A percentile compares a stretch with the other conserved stretches of the same genome.
phyloP scores from a whole-genome alignment of 2,888 invertebrate genomes.

The Choreutis nemorana region DNA sequence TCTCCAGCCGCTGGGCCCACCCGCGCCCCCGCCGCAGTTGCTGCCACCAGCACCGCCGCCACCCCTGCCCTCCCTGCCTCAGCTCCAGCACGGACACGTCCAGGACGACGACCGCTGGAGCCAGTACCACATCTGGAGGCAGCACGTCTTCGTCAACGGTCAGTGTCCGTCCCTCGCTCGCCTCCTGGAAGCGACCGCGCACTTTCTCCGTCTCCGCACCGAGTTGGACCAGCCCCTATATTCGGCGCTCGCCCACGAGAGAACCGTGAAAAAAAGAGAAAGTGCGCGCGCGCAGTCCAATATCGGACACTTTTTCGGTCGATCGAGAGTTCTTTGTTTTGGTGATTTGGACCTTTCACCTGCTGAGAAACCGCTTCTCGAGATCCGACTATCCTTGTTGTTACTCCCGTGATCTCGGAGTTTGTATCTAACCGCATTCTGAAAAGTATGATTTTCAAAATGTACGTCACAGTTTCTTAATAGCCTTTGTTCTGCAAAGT shows the following conservation, averaged over 20 bases:
- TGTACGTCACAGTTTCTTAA: too few relatives aligned
- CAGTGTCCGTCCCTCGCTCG: constrained; percentile 36
- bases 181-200: constrained; percentile 19
- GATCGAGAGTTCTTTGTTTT: constrained; percentile 43
- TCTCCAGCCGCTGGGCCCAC: constrained; percentile 67
- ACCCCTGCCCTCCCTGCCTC: constrained; percentile 70
- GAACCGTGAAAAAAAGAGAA: constrained; percentile 40
- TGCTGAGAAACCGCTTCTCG: constrained; percentile 10
- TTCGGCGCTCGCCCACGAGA: constrained; percentile 17
- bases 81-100: constrained; percentile 65
- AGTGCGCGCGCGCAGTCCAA: constrained; percentile 40
- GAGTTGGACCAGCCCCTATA: constrained; percentile 18
- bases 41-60: constrained; percentile 66
- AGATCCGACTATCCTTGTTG: too few relatives aligned
- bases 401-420: too few relatives aligned
- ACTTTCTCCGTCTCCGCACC: constrained; percentile 28
- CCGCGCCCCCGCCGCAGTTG: constrained; percentile 71
- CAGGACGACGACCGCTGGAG: constrained; percentile 74
- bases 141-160: constrained; percentile 83
- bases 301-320: constrained; percentile 38
- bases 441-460: too few relatives aligned
- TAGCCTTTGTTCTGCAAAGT: too few relatives aligned
- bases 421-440: too few relatives aligned
- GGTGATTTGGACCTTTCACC: constrained; percentile 30
- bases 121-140: constrained; percentile 82